Evolutionary conservation across 2,797 vertebrate species (phyloP), one percentile per base, ranked within the genome.

Genomic region (Antrozous pallidus): DNA sequence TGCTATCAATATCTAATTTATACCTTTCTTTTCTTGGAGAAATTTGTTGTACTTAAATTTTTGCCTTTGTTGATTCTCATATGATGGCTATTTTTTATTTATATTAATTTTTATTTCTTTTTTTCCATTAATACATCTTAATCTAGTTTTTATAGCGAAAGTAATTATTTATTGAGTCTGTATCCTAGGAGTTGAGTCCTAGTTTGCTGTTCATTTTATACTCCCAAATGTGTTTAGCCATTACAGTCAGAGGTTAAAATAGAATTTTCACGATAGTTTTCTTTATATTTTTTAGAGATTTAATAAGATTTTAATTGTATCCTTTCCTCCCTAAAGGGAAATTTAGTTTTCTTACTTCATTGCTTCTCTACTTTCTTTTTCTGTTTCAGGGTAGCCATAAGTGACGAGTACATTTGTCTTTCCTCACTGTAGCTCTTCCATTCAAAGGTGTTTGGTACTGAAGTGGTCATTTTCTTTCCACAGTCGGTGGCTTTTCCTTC

Each of bases 1-100:
- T 97, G 90, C 56, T 16, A 61, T 77, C 63, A 71, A n/a, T 73
- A 90, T 94, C 16, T 96, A 93, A 94, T 91, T 85, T 81, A 91
- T 58, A 1, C 89, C 31, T 92, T 51, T 94, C 22, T 81, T 94
- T 95, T 74, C 73, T 89, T 86, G 3, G 56, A 91, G 51, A 93
- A 96, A 78, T 10, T 91, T 96, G 40, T 28, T 73, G 11, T 84
- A 65, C 61, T 12, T 38, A 31, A 70, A 22, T 63, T 87, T 95
- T 96, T 78, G 74, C 28, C 47, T 6, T 79, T 79, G 81, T 33
- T 83, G 26, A 17, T 80, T 84, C 22, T 93, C 42, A 75, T n/a
- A 17, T 82, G 3, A 63, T 97, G 13, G 10, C 83, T 49, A 10
- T 93, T 80, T 96, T 94, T 54, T 61, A 63, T 86, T 84, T 28